Percentiles rank a stretch among this genome's conserved stretches.
Evolutionary conservation across 2,113 vertebrate genomes (phyloP).

Genomic region (Gallinago paraguaiae): DNA sequence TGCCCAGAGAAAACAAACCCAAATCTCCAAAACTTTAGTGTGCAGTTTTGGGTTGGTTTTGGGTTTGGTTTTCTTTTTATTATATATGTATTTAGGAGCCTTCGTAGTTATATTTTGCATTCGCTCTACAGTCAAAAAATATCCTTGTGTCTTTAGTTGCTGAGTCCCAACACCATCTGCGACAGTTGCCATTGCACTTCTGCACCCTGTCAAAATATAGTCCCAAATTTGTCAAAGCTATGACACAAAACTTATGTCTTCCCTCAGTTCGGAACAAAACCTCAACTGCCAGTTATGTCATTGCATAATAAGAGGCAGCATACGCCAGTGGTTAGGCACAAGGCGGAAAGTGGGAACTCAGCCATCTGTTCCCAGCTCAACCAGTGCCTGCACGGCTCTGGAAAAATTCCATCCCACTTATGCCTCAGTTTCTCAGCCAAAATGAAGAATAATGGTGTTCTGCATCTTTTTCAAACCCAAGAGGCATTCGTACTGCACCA

Average conservation of each 20-base stretch:
- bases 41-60: rapidly evolving
- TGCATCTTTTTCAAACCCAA: background rate
- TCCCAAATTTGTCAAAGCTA: background rate
- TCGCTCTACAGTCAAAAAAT: background rate
- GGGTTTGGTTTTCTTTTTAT: background rate
- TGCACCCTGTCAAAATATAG: background rate
- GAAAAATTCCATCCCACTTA: background rate
- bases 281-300: background rate
- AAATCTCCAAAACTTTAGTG: background rate
- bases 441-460: background rate
- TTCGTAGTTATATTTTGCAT: background rate
- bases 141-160: background rate
- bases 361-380: background rate
- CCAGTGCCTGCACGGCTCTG: background rate
- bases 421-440: background rate
- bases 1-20: background rate
- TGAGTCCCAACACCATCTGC: background rate
- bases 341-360: background rate
- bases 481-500: background rate
- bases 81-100: background rate
- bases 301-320: background rate
- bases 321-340: background rate
- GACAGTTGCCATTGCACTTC: background rate
- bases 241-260: background rate
- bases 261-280: background rate